These are phyloP conservation scores for Uloborus plumipes DNA, from an alignment of 2,888 invertebrate species.

Conservation along the genomic window DNA sequence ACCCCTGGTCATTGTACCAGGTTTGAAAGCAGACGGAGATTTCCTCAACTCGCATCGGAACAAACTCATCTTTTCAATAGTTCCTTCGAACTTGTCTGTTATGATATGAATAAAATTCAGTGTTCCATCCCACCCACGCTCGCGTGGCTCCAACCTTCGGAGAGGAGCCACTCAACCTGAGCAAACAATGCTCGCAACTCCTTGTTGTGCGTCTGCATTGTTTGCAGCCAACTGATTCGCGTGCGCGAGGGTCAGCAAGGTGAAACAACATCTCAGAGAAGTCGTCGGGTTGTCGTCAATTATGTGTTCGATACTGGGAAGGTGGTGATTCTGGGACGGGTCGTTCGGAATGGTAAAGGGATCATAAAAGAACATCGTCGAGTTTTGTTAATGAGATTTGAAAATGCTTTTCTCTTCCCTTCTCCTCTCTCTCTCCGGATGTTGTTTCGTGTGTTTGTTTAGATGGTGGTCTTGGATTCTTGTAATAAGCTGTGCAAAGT, in stretches of 20 bases:
- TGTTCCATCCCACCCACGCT: no score
- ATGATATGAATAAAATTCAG: no score
- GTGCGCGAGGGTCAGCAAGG: slow-evolving; percentile 1
- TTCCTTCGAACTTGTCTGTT: no score
- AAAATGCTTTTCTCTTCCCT: no score
- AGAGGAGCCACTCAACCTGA: slow-evolving; percentile 18
- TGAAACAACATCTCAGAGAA: slow-evolving; percentile 26
- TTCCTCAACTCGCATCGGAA: no score
- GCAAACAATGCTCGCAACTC: slow-evolving; percentile 14
- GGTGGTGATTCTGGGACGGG: slow-evolving; percentile 21
- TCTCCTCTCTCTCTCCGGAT: no score
- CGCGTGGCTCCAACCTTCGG: slow-evolving; percentile 18
- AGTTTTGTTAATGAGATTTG: slow-evolving; percentile 15
- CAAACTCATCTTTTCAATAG: no score
- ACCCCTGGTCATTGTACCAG: no score
- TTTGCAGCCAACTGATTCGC: no score
- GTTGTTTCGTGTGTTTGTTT: slow-evolving; percentile 14
- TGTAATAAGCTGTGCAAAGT: slow-evolving; percentile 33
- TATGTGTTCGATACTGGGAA: slow-evolving; percentile 31
- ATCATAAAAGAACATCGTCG: slow-evolving; percentile 24
- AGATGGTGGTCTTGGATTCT: slow-evolving; percentile 9
- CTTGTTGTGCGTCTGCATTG: no score
- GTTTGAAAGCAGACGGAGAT: no score
- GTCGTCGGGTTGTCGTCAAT: slow-evolving; percentile 31
- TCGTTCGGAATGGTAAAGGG: no score